phyloP scores from a whole-genome alignment of 2,113 vertebrate species.

The Chionodraco myersi region DNA sequence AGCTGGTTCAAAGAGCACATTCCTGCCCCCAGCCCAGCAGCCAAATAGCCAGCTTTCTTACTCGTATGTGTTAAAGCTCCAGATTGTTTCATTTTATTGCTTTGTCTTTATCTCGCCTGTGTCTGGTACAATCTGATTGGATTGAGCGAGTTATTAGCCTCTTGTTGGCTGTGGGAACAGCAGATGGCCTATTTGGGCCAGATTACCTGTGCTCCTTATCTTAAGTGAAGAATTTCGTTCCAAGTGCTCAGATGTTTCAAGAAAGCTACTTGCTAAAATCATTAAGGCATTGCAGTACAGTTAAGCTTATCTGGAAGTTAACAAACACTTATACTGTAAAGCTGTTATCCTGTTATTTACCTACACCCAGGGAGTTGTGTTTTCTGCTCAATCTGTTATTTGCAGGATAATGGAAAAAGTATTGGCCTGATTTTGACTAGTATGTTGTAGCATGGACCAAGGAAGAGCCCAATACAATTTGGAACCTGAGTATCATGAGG shows the following conservation, averaged over 20 bases:
- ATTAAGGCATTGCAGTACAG: slow-evolving; percentile 18
- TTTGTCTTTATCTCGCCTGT: slow-evolving; percentile 73
- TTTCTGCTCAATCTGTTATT: too few relatives aligned
- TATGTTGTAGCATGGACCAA: too few relatives aligned
- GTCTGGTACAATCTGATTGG: slow-evolving; percentile 72
- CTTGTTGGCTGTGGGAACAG: slow-evolving; percentile 66
- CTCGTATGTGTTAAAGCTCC: slow-evolving; percentile 77
- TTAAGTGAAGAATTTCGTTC: slow-evolving; percentile 68
- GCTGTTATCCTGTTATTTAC: slow-evolving; percentile 10
- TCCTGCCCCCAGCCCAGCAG: slow-evolving; percentile 73
- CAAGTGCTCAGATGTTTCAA: slow-evolving; percentile 56
- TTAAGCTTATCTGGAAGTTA: slow-evolving; percentile 51
- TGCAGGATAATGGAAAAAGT: too few relatives aligned
- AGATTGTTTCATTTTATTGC: slow-evolving; percentile 81
- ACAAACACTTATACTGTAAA: slow-evolving; percentile 74
- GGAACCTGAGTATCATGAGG: too few relatives aligned
- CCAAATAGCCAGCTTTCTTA: slow-evolving; percentile 63
- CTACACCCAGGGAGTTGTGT: too few relatives aligned
- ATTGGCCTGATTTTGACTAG: too few relatives aligned
- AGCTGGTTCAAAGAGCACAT: slow-evolving; percentile 82
- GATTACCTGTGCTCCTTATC: slow-evolving; percentile 75
- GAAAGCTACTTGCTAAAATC: slow-evolving; percentile 48
- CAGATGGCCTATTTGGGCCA: slow-evolving; percentile 74
- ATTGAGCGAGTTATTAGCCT: slow-evolving; percentile 62
- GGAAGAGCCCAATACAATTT: too few relatives aligned